Evolutionary conservation across 2,797 vertebrate species (phyloP).

Genomic region (Mallotus villosus): DNA sequence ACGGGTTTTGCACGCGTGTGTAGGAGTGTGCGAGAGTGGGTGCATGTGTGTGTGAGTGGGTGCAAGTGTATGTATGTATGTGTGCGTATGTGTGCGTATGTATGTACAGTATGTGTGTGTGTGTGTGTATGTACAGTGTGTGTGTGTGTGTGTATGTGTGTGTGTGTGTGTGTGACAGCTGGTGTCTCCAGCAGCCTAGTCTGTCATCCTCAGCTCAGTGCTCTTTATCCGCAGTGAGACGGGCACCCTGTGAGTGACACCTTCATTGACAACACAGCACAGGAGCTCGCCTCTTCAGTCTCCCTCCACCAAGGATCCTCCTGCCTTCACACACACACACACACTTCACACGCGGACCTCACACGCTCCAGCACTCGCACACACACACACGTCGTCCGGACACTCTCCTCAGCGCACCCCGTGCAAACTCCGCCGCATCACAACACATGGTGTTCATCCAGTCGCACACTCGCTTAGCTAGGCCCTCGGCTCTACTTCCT

Average conservation of each 20-base stretch:
- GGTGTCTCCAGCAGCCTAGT: slow-evolving; percentile 8
- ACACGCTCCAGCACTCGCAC: neutral
- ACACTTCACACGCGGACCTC: neutral
- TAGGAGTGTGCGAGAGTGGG: neutral
- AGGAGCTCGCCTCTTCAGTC: neutral
- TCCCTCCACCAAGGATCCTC: neutral
- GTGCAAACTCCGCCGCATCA: neutral
- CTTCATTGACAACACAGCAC: neutral
- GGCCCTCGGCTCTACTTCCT: no score
- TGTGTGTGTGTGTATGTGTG: neutral
- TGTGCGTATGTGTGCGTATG: neutral
- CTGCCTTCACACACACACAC: neutral
- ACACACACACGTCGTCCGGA: neutral
- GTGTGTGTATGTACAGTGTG: neutral
- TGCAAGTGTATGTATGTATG: neutral
- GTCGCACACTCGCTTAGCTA: neutral
- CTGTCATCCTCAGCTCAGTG: slow-evolving; percentile 9
- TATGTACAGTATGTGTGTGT: neutral
- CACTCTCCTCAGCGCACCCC: neutral
- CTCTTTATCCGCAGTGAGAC: neutral
- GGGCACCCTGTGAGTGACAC: neutral
- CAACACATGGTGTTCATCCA: neutral
- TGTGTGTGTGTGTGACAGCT: slow-evolving; percentile 5
- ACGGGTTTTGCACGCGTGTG: neutral
- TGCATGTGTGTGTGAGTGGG: neutral